A percentile compares a stretch with the other conserved stretches of the same genome.
Conservation (phyloP, 1,140 invertebrate species). For the Nylanderia fulva region DNA sequence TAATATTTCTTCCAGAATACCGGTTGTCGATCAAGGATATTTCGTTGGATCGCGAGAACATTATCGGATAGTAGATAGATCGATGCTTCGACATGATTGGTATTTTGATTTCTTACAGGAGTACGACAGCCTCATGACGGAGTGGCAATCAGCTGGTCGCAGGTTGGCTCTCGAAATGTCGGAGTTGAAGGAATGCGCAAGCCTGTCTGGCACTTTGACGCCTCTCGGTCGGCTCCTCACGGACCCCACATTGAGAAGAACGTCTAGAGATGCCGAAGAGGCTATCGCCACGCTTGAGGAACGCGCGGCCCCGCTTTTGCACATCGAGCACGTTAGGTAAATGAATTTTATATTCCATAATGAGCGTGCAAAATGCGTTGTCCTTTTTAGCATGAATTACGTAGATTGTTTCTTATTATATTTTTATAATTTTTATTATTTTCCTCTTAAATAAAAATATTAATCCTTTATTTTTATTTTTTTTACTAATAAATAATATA, state of each 20-base stretch:
- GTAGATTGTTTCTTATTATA: too few species aligned
- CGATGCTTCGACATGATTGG: background rate
- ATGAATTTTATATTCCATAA: slow-evolving; percentile 45
- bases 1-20: slow-evolving; percentile 7
- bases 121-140: slow-evolving; percentile 84
- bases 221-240: slow-evolving; percentile 82
- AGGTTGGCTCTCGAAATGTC: slow-evolving; percentile 84
- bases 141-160: slow-evolving; percentile 84
- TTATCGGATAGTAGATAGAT: background rate
- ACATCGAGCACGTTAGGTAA: slow-evolving; percentile 82
- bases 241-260: slow-evolving; percentile 82
- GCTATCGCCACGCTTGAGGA: slow-evolving; percentile 81
- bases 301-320: slow-evolving; percentile 79
- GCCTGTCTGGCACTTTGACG: slow-evolving; percentile 81
- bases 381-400: background rate
- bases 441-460: background rate
- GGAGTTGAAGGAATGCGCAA: slow-evolving; percentile 83
- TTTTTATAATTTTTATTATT: background rate
- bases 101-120: slow-evolving; percentile 76
- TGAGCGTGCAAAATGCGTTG: background rate
- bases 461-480: background rate
- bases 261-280: slow-evolving; percentile 82
- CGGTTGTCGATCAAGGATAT: slow-evolving; percentile 22
- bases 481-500: background rate
- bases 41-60: slow-evolving; percentile 4